Conservation (phyloP, 2,888 invertebrate genomes). For the Xanthia togata region DNA sequence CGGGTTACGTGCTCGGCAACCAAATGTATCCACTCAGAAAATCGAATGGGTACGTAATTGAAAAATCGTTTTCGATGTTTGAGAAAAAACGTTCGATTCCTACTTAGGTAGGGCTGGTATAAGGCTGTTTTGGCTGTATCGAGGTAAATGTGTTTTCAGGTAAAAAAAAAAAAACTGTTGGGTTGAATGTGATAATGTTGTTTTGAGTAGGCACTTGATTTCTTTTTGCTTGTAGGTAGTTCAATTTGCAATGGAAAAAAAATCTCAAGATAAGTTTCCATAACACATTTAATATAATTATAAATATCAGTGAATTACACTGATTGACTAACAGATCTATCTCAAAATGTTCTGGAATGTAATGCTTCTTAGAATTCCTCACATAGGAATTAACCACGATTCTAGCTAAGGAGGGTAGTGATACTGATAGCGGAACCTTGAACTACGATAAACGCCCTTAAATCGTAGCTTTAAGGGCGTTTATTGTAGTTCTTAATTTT, state of each 20-base stretch:
- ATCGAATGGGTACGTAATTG: conserved; percentile 67
- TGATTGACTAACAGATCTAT: not conserved
- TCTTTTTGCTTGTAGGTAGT: not conserved
- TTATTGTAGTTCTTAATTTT: too few species aligned
- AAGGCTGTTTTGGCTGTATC: conserved; percentile 11
- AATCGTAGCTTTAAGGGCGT: too few species aligned
- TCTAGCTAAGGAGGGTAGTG: too few species aligned
- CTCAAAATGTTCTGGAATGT: not conserved
- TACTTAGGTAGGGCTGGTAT: conserved; percentile 17
- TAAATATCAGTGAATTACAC: not conserved
- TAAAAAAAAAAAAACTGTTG: conserved; percentile 17
- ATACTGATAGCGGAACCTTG: not conserved
- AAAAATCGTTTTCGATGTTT: conserved; percentile 68
- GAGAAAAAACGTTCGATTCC: conserved; percentile 52
- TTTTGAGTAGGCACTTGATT: conserved; percentile 23
- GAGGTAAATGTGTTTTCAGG: conserved; percentile 39
- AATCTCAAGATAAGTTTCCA: too few species aligned
- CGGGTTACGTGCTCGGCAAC: conserved; percentile 65
- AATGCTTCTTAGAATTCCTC: not conserved
- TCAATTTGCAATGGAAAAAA: too few species aligned
- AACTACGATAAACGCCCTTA: not conserved
- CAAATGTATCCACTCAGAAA: conserved; percentile 61
- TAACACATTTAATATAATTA: too few species aligned
- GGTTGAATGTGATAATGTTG: conserved; percentile 32
- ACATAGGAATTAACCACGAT: not conserved